Evolutionary conservation across 1,140 invertebrate genomes (phyloP).

Genomic region (Zelostemma sp.): DNA sequence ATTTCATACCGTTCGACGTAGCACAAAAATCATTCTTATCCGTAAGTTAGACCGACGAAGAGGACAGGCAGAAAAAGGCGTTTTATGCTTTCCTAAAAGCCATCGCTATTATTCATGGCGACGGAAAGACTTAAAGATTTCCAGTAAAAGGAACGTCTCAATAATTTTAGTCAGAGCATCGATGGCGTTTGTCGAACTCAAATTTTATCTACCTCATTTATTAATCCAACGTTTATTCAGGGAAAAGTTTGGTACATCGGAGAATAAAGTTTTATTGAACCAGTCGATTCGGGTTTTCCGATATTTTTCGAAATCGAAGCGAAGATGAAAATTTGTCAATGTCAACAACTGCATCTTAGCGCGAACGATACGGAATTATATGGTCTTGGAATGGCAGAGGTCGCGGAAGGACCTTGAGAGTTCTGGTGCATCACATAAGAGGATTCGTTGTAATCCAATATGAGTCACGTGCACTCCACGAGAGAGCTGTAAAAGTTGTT

Average conservation of each 20-base stretch:
- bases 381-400: conserved; percentile 46
- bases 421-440: conserved; percentile 52
- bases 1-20: conserved; percentile 4
- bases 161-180: neutral
- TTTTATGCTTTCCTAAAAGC: conserved; percentile 18
- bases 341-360: conserved; percentile 14
- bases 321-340: too few species aligned
- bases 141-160: conserved; percentile 7
- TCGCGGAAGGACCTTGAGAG: conserved; percentile 46
- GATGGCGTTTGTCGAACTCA: conserved; percentile 2
- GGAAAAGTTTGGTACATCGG: conserved; percentile 1
- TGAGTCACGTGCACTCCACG: conserved; percentile 50
- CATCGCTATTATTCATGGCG: conserved; percentile 22
- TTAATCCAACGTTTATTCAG: conserved; percentile 7
- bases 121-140: conserved; percentile 9
- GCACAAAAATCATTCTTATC: conserved; percentile 2
- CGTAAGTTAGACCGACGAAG: conserved; percentile 15
- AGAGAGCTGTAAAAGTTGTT: conserved; percentile 29
- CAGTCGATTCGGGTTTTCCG: too few species aligned
- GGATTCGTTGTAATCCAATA: conserved; percentile 66
- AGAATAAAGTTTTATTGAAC: too few species aligned
- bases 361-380: conserved; percentile 27
- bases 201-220: conserved; percentile 15
- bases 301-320: too few species aligned
- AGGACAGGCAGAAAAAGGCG: conserved; percentile 1